phyloP scores from a whole-genome alignment of 1,140 invertebrate species.

The Trialeurodes vaporariorum region DNA sequence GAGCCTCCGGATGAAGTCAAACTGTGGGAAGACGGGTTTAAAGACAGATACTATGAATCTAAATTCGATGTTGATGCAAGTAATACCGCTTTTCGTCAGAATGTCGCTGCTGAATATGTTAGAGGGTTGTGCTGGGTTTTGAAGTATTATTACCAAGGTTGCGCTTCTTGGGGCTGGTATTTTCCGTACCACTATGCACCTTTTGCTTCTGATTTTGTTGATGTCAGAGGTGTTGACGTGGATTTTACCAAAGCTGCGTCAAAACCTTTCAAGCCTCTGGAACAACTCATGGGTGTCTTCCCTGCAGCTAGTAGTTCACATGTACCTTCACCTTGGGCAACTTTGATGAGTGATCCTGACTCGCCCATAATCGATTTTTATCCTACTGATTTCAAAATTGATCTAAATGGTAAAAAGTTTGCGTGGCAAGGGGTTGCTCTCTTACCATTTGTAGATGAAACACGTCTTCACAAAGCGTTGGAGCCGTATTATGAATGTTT shows the following conservation, averaged over 20 bases:
- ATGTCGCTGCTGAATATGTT: conserved; percentile 85
- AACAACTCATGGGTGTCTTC: conserved; percentile 99
- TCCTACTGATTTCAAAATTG: conserved; percentile 95
- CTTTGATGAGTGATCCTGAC: conserved; percentile 83
- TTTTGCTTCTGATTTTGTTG: conserved; percentile 98
- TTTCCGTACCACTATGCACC: conserved; percentile 99
- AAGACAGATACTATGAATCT: conserved; percentile 92
- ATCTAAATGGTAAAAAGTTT: conserved; percentile 98
- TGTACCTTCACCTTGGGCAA: conserved; percentile 87
- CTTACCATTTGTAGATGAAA: conserved; percentile 95
- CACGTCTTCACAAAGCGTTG: conserved; percentile 76
- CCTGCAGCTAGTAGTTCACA: conserved; percentile 91
- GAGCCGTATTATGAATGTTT: conserved; percentile 64
- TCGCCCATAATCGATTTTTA: conserved; percentile 99
- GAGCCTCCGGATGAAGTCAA: conserved; percentile 86
- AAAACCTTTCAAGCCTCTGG: conserved; percentile 86
- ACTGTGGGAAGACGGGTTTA: conserved; percentile 96
- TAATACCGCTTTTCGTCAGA: conserved; percentile 71
- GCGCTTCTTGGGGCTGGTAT: conserved; percentile 99
- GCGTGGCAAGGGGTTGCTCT: conserved; percentile 99
- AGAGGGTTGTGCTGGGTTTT: conserved; percentile 95
- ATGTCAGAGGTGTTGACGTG: conserved; percentile 72
- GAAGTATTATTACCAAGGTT: conserved; percentile 97
- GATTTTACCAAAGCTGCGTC: conserved; percentile 83
- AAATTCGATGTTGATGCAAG: conserved; percentile 83